Evolutionary conservation across 1,140 invertebrate genomes (phyloP).

Genomic region (Adoxophyes honmai): DNA sequence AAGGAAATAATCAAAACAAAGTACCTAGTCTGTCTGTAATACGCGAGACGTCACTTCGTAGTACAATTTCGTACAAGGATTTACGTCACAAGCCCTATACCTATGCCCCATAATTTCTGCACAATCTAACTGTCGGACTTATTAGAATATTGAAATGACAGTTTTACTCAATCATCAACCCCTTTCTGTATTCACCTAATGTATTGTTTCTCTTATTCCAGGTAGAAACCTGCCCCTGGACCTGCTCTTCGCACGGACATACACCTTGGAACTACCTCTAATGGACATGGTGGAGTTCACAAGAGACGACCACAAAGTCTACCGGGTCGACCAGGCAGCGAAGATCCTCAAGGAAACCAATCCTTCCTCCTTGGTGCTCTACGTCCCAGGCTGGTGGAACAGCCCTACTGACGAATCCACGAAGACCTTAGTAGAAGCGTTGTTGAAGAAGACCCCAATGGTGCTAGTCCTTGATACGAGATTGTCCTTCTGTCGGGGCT

Average conservation of each 20-base stretch:
- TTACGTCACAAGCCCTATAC: no score
- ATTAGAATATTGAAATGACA: no score
- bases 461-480: slow-evolving; percentile 50
- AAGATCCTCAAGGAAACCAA: slow-evolving; percentile 21
- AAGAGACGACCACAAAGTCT: slow-evolving; percentile 25
- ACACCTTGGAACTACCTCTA: slow-evolving; percentile 25
- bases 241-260: slow-evolving; percentile 38
- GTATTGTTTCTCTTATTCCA: slow-evolving; percentile 33
- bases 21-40: no score
- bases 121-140: no score
- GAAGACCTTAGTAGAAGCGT: slow-evolving; percentile 41
- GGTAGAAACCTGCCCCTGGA: slow-evolving; percentile 54
- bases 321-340: slow-evolving; percentile 34
- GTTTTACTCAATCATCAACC: no score
- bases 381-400: slow-evolving; percentile 66
- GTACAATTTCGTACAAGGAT: no score
- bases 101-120: no score
- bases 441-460: slow-evolving; percentile 35
- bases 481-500: slow-evolving; percentile 45
- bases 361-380: slow-evolving; percentile 31
- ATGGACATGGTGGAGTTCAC: slow-evolving; percentile 46
- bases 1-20: no score
- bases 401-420: slow-evolving; percentile 53
- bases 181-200: no score
- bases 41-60: no score